phyloP scores from a whole-genome alignment of 2,113 vertebrate genomes.

The Chloropsis hardwickii region DNA sequence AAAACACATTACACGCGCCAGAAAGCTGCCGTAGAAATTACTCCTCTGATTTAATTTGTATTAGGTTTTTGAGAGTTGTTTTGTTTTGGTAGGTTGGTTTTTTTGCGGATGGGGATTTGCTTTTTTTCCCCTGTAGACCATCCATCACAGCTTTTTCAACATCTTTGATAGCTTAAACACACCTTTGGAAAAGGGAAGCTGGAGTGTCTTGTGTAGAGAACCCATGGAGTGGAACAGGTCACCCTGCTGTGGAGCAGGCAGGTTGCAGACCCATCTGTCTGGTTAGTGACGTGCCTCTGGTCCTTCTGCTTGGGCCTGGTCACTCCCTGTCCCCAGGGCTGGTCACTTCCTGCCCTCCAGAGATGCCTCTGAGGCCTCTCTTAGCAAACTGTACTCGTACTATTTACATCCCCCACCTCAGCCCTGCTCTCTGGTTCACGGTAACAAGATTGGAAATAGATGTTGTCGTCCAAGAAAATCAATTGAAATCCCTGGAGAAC shows the following conservation, averaged over 20 bases:
- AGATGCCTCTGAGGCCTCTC: not conserved
- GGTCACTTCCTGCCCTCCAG: not conserved
- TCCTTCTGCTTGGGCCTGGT: not conserved
- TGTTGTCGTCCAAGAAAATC: not conserved
- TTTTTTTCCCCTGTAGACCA: not conserved
- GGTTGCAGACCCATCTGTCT: not conserved
- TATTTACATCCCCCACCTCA: not conserved
- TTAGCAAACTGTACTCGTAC: not conserved
- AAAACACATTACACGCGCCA: accelerated
- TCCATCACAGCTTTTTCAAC: not conserved
- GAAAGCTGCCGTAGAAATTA: not conserved
- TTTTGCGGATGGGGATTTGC: not conserved
- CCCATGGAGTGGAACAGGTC: not conserved
- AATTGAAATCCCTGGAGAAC: not conserved
- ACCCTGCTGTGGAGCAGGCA: not conserved
- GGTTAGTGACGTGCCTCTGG: not conserved
- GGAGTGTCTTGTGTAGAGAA: not conserved
- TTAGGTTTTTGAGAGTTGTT: not conserved
- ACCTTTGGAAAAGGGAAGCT: not conserved
- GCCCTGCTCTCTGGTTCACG: not conserved
- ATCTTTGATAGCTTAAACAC: not conserved
- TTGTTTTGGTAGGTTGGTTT: not conserved
- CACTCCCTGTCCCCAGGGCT: not conserved
- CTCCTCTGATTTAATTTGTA: not conserved
- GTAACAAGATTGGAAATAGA: not conserved